Base-by-base conservation (phyloP, 2,888 invertebrate genomes). In the Orthosia gothica region DNA sequence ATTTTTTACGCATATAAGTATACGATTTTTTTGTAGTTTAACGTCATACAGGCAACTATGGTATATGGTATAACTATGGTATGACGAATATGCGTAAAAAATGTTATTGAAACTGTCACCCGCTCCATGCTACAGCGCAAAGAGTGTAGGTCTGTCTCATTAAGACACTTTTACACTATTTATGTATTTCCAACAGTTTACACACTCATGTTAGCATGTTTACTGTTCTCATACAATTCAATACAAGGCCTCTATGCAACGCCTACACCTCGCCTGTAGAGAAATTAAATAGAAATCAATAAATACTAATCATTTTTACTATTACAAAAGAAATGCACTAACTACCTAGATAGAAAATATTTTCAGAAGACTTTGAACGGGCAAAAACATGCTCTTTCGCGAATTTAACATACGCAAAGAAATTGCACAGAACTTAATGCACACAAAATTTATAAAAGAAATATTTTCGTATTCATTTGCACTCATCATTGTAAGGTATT, bases 401-500 rank as follows among this genome's bases (percentile, higher is more conserved):
- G 63, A 70, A 81, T 64, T 77, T 69, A 64, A 59, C 61, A 59
- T 68, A 62, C 66, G 11, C 70, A 52, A 65, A 61, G 49, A 65
- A 70, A 68, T 47, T 63, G 69, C 75, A 79, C 70, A 49, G 16
- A 59, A 67, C 40, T 58, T 16, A 45, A 79, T 20, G 72, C 72
- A 75, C 70, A 81, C 75, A 59, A 66, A 54, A 59, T 61, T 66
- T 66, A 70, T 69, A 62, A 66, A 79, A 70, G 18, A 79, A 61
- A 75, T 74, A 74, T 82, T 75, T 82, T 79, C 64, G 32, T 79
- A 82, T 66, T 79, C 52, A 72, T 82, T 83, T 79, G 75, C 76
- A 82, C 79, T 62, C 45, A 70, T 52, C 59, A 62, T 70, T 45
- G 69, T 52, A 68, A 57, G 61, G 15, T 61, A 61, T 45, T 61